Evolutionary conservation across 2,797 vertebrate genomes (phyloP).

Genomic region (Schizothorax lantsangensis): DNA sequence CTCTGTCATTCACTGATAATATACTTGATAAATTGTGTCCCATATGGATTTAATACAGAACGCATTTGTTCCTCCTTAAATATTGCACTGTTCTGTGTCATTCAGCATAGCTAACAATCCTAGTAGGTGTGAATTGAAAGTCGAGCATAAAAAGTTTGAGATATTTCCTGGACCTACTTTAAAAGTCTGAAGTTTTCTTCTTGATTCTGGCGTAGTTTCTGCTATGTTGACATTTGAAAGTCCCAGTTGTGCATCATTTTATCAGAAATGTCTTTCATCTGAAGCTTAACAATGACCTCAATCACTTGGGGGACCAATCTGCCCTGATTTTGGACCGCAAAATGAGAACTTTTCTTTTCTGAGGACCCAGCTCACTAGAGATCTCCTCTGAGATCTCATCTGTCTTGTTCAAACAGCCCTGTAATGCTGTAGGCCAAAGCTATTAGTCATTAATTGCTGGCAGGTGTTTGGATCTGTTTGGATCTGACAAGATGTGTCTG

Average conservation of each 20-base stretch:
- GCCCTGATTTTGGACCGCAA: background rate
- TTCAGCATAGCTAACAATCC: background rate
- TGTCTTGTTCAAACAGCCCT: conserved; percentile 37
- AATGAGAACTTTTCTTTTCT: conserved; percentile 29
- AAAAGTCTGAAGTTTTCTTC: conserved; percentile 12
- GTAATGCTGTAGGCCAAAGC: conserved; percentile 35
- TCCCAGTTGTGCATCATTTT: conserved; percentile 13
- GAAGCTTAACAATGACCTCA: conserved; percentile 32
- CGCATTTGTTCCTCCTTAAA: background rate
- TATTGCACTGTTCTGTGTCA: background rate
- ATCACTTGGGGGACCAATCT: background rate
- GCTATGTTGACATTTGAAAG: background rate
- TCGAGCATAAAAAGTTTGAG: background rate
- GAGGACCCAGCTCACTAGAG: conserved; percentile 31
- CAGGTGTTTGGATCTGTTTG: conserved; percentile 46
- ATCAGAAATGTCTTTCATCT: conserved; percentile 30
- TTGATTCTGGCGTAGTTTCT: background rate
- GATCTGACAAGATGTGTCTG: conserved; percentile 36
- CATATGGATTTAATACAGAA: background rate
- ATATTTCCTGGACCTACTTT: background rate
- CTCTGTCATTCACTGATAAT: background rate
- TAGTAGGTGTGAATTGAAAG: background rate
- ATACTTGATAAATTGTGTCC: background rate
- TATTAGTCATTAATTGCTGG: conserved; percentile 56
- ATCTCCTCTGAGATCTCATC: conserved; percentile 33